Conservation (phyloP, 2,113 vertebrate genomes). For the Rhegmatorhina hoffmannsi region DNA sequence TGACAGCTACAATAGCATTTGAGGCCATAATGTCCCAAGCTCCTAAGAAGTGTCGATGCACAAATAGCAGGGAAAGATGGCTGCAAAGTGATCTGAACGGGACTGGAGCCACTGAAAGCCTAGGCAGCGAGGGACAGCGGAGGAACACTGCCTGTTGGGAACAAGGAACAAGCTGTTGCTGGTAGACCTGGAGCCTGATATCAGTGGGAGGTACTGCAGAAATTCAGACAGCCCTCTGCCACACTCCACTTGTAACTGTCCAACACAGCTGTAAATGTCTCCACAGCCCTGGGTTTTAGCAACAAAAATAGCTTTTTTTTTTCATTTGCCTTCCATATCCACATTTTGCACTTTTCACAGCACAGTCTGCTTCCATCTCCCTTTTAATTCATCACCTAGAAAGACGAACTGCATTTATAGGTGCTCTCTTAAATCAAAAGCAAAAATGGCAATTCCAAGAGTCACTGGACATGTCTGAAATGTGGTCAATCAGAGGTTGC, state of each 20-base stretch:
- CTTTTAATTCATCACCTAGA: not conserved
- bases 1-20: not conserved
- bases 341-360: not conserved
- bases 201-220: not conserved
- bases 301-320: not conserved
- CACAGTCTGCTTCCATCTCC: not conserved
- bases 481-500: not conserved
- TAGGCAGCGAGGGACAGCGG: not conserved
- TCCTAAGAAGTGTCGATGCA: not conserved
- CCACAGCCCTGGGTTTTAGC: not conserved
- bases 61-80: not conserved
- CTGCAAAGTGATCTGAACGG: not conserved
- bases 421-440: not conserved
- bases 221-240: not conserved
- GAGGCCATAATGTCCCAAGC: not conserved
- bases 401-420: not conserved
- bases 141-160: not conserved
- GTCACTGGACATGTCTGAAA: not conserved
- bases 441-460: not conserved
- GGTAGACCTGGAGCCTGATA: not conserved
- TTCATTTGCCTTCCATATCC: not conserved
- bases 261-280: not conserved
- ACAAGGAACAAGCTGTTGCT: not conserved
- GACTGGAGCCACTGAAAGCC: not conserved
- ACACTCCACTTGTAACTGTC: not conserved